Evolutionary conservation across 2,113 vertebrate species (phyloP).

Genomic region (Xyrauchen texanus): DNA sequence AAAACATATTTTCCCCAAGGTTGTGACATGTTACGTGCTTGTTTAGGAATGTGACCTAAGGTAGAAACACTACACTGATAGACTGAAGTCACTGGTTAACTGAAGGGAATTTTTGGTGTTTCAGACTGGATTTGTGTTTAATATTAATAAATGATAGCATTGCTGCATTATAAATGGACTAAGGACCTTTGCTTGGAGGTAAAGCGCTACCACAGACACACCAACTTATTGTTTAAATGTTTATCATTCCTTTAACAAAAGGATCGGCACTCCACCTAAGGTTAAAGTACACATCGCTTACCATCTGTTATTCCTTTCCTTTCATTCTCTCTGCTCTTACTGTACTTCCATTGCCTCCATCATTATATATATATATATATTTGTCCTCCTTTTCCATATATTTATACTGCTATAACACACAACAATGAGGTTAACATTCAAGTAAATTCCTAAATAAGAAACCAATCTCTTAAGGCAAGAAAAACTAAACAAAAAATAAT

Average conservation of each 20-base stretch:
- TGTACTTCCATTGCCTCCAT: background rate
- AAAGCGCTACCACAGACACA: background rate
- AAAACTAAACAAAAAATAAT: background rate
- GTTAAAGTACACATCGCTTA: constrained; percentile 36
- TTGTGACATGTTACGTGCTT: too few relatives aligned
- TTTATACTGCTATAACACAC: background rate
- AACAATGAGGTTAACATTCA: background rate
- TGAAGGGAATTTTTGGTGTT: background rate
- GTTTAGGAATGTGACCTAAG: too few relatives aligned
- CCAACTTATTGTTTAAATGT: background rate
- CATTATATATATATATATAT: background rate
- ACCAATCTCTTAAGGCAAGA: background rate
- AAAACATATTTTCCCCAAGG: background rate
- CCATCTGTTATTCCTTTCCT: background rate
- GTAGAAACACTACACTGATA: too few relatives aligned
- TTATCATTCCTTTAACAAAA: constrained; percentile 20
- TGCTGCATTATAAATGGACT: background rate
- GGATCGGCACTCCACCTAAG: constrained; percentile 21
- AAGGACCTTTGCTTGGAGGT: too few relatives aligned
- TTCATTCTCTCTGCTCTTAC: background rate
- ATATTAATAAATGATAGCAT: constrained; percentile 29
- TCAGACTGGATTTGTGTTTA: background rate
- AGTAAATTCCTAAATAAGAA: background rate
- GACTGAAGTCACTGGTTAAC: constrained; percentile 3
- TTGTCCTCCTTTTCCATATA: background rate